Base-by-base conservation (phyloP, 2,888 invertebrate species). In the Sussaba pulchella region DNA sequence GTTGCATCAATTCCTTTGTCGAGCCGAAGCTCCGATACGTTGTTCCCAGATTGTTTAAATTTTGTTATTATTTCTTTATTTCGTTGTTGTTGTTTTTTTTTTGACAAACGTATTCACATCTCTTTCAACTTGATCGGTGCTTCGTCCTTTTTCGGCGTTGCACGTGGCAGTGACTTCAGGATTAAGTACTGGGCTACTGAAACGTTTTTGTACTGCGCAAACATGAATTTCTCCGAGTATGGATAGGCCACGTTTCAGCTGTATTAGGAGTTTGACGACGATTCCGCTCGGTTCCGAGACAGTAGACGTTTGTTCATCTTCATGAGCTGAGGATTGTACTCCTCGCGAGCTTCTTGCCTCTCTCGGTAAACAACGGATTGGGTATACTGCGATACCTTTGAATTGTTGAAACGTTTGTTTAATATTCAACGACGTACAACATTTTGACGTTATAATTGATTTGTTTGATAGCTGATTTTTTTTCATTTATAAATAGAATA, bases 331-430 rank as follows among this genome's bases (percentile, higher is more conserved):
- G 80, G 82, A 17, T 59, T 77, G 69, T 87, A 85, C 14, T 87
- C 84, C 41, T 79, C 83, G 57, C 75, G 78, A 45, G 84, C 83
- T 72, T 86, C 84, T 61, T 76, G 84, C 10, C 78, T 73, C 59
- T 83, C 83, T 10, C 82, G 85, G 71, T 89, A 87, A 17, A 82
- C 82, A 70, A 86, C 64, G 63, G 88, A 87, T 64, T 78, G 78
- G 78, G 86, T 85, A 71, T 89, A 88, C 26, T 84, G 84, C 19
- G 82, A 43, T 78, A 89, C 86, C 88, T 89, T 84, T 73, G 82
- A 70, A 80, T 80, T 80, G 84, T 85, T 84, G 82, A 85, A 43
- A n/a, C 24, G 57, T 6, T 45, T 31, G 24, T 43, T 39, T 26
- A 19, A 54, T n/a, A 26, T 31, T 31, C 50, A 4, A 54, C 24